These are phyloP conservation scores for Morone chrysops DNA, from an alignment of 2,113 vertebrate species.

Conservation along the genomic window DNA sequence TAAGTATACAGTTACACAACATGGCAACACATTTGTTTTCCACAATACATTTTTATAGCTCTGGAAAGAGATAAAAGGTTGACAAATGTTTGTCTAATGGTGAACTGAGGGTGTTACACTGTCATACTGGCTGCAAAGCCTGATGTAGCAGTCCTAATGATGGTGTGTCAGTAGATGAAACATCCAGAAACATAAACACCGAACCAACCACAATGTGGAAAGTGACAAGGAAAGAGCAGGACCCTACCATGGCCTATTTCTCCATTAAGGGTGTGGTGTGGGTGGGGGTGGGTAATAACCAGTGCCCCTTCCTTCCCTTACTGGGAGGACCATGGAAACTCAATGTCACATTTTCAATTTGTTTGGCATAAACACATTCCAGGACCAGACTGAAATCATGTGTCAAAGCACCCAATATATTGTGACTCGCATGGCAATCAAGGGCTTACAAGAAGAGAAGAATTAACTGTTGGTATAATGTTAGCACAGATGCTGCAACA, in stretches of 20 bases:
- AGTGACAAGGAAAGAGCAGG: constrained; percentile 57
- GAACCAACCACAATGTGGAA: constrained; percentile 56
- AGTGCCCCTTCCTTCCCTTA: constrained; percentile 77
- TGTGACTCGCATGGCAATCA: neutral
- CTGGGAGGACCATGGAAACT: constrained; percentile 78
- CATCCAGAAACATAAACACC: constrained; percentile 61
- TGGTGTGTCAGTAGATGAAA: constrained; percentile 31
- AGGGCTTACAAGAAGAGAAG: neutral
- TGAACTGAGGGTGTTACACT: neutral
- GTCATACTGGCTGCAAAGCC: neutral
- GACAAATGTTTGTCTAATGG: neutral
- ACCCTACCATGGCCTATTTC: constrained; percentile 65
- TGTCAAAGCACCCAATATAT: neutral
- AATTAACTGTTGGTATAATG: too few species aligned
- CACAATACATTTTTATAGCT: neutral
- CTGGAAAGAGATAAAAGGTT: neutral
- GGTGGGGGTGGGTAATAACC: constrained; percentile 53
- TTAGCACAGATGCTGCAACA: neutral
- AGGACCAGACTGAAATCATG: constrained; percentile 2
- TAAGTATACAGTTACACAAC: neutral
- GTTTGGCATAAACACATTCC: constrained; percentile 34
- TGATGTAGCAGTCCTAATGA: constrained; percentile 12
- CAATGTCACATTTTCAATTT: constrained; percentile 32
- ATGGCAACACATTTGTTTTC: neutral
- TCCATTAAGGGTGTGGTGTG: constrained; percentile 66